phyloP scores from a whole-genome alignment of 2,888 invertebrate genomes.

The Cephus spinipes region DNA sequence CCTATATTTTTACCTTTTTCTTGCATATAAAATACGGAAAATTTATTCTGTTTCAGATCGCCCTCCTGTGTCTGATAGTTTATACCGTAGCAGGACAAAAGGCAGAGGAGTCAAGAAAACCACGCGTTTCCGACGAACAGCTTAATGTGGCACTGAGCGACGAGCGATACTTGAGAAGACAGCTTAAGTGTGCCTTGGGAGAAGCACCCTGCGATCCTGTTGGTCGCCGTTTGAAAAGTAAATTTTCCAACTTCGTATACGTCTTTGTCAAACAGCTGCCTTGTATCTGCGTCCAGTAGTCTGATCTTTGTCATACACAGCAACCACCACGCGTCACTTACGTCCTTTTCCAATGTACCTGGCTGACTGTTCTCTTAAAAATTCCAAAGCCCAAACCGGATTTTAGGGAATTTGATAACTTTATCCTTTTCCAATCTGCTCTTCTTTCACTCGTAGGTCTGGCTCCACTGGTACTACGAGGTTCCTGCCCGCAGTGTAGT shows the following conservation, averaged over 20 bases:
- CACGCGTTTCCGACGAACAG: slow-evolving; percentile 73
- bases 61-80: slow-evolving; percentile 32
- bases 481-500: slow-evolving; percentile 79
- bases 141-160: slow-evolving; percentile 77
- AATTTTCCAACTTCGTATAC: slow-evolving; percentile 45
- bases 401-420: not conserved
- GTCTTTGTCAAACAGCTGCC: not conserved
- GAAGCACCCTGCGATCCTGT: slow-evolving; percentile 82
- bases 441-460: slow-evolving; percentile 71
- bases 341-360: not conserved
- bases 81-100: slow-evolving; percentile 17
- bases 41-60: slow-evolving; percentile 44
- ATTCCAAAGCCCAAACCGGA: not conserved
- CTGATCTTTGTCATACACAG: not conserved
- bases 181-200: slow-evolving; percentile 80
- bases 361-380: not conserved
- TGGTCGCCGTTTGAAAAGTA: slow-evolving; percentile 80
- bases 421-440: not conserved
- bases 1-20: not conserved
- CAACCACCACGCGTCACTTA: too few species aligned
- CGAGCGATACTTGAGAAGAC: slow-evolving; percentile 77
- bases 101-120: not conserved
- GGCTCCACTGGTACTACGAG: slow-evolving; percentile 80
- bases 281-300: not conserved
- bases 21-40: not conserved